Evolutionary conservation across 2,797 vertebrate genomes (phyloP).

Genomic region (Natrix natrix): DNA sequence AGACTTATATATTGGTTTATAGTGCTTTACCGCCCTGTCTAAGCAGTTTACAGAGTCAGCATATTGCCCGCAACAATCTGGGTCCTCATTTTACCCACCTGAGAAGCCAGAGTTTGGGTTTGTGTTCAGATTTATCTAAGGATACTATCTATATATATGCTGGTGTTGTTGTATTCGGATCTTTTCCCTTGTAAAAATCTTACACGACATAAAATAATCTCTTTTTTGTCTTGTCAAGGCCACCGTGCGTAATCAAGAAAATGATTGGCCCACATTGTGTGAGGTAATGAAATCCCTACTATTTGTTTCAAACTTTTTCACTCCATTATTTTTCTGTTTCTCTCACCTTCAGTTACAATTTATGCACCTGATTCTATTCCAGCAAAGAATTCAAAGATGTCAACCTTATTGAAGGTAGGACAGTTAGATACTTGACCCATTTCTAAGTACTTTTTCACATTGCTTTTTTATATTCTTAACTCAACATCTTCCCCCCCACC

Average conservation of each 20-base stretch:
- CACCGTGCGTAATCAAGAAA: neutral
- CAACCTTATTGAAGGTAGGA: neutral
- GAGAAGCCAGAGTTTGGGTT: too few relatives aligned
- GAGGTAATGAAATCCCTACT: neutral
- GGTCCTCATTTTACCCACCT: too few relatives aligned
- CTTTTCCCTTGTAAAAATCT: too few relatives aligned
- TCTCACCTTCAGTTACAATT: neutral
- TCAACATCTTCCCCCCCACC: neutral
- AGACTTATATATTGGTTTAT: too few relatives aligned
- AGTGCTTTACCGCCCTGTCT: too few relatives aligned
- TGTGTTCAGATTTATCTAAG: too few relatives aligned
- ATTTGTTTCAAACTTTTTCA: neutral
- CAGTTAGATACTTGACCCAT: neutral
- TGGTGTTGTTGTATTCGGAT: too few relatives aligned
- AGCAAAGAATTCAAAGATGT: accelerated
- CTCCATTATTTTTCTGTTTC: accelerated
- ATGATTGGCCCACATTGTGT: neutral
- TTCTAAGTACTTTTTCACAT: neutral
- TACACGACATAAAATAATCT: neutral
- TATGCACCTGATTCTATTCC: neutral
- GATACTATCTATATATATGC: too few relatives aligned
- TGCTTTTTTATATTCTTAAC: neutral
- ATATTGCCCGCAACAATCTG: too few relatives aligned
- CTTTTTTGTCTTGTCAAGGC: neutral
- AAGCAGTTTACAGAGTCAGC: too few relatives aligned